phyloP scores from a whole-genome alignment of 1,140 invertebrate genomes.

The Cyphomyrmex costatus region DNA sequence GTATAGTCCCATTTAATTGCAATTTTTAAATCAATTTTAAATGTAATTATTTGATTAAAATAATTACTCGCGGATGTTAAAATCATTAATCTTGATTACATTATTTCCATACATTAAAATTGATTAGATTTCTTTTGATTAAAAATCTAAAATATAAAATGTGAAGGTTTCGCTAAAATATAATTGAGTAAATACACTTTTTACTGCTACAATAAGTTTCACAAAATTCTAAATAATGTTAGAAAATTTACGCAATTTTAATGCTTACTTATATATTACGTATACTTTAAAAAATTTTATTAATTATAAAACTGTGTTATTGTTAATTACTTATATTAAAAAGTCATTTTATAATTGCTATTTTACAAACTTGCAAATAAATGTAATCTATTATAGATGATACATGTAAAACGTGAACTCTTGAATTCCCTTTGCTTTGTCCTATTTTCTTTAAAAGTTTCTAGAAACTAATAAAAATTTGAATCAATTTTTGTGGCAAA shows the following conservation, averaged over 20 bases:
- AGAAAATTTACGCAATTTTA: neutral
- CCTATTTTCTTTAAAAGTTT: neutral
- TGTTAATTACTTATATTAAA: no score
- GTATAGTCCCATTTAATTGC: no score
- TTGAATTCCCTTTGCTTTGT: neutral
- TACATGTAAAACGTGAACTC: neutral
- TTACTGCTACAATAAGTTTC: neutral
- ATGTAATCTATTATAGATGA: no score
- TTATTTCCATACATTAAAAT: neutral
- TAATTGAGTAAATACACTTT: neutral
- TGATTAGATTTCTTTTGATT: neutral
- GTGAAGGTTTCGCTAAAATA: no score
- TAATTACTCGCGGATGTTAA: no score
- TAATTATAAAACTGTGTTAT: no score
- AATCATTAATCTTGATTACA: no score
- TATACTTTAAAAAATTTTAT: neutral
- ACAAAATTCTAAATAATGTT: neutral
- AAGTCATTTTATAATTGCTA: neutral
- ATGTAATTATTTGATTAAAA: no score
- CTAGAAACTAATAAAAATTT: neutral
- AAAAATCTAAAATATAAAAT: neutral
- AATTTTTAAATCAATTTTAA: no score
- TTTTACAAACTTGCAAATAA: neutral
- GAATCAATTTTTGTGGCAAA: neutral
- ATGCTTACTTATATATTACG: neutral